Conservation (phyloP, 2,888 invertebrate genomes). For the Stomorhina lunata region DNA sequence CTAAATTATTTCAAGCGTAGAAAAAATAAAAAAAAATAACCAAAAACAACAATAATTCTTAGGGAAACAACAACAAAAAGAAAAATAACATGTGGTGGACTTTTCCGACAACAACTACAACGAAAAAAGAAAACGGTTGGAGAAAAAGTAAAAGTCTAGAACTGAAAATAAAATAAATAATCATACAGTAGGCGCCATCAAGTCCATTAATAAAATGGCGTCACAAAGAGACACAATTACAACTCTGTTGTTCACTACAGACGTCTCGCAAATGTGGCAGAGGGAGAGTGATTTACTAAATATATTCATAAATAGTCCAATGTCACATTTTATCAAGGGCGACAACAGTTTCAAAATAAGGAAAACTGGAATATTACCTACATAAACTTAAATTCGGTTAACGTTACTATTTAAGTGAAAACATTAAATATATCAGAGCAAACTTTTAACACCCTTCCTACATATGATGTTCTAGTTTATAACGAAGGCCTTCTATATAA, state of each 20-base stretch:
- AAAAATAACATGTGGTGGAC: background rate
- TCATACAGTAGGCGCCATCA: conserved; percentile 14
- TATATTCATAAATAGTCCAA: too few relatives aligned
- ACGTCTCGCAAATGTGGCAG: background rate
- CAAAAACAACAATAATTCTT: background rate
- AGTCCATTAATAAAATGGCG: conserved; percentile 20
- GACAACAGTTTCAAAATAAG: too few relatives aligned
- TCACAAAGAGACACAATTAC: background rate
- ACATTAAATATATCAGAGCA: too few relatives aligned
- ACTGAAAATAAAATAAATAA: background rate
- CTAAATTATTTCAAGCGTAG: background rate
- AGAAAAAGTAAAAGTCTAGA: background rate
- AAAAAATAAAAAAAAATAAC: background rate
- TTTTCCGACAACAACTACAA: background rate
- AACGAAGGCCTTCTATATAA: too few relatives aligned
- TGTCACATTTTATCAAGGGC: too few relatives aligned
- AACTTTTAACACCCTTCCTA: too few relatives aligned
- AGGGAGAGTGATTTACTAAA: too few relatives aligned
- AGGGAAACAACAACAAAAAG: background rate
- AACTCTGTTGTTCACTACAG: background rate
- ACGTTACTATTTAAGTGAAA: too few relatives aligned
- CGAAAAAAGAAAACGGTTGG: background rate
- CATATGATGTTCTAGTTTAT: too few relatives aligned
- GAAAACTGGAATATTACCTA: too few relatives aligned
- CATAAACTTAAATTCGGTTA: too few relatives aligned